phyloP scores from a whole-genome alignment of 2,113 vertebrate genomes.

The Lophura nycthemera region DNA sequence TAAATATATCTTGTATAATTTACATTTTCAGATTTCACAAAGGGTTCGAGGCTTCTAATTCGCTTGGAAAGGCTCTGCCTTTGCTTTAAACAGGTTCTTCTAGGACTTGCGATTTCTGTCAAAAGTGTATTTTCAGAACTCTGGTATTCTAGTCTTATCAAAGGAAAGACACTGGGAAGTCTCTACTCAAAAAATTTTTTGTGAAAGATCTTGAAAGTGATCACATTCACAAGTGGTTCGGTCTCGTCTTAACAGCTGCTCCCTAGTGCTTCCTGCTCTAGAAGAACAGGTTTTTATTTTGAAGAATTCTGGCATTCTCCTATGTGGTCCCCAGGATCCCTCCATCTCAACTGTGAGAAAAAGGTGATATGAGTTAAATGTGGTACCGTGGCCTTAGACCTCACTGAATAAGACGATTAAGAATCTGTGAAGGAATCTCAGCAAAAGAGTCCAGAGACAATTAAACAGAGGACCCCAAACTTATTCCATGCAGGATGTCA shows the following conservation, averaged over 20 bases:
- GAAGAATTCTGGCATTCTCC: not conserved
- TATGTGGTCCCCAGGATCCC: fast-evolving
- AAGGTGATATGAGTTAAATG: not conserved
- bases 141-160: not conserved
- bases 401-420: not conserved
- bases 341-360: not conserved
- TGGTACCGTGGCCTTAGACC: not conserved
- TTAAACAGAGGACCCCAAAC: not conserved
- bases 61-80: not conserved
- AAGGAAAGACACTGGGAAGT: not conserved
- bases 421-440: not conserved
- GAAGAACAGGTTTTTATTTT: not conserved
- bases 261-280: not conserved
- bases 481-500: not conserved
- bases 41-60: not conserved
- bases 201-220: not conserved
- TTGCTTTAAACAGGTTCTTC: not conserved
- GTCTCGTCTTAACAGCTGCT: not conserved
- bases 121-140: not conserved
- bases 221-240: not conserved
- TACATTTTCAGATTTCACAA: constrained; percentile 1
- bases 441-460: not conserved
- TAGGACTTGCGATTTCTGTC: not conserved
- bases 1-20: not conserved
- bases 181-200: not conserved